Conservation (phyloP, 2,888 invertebrate genomes). For the Agrochola circellaris region DNA sequence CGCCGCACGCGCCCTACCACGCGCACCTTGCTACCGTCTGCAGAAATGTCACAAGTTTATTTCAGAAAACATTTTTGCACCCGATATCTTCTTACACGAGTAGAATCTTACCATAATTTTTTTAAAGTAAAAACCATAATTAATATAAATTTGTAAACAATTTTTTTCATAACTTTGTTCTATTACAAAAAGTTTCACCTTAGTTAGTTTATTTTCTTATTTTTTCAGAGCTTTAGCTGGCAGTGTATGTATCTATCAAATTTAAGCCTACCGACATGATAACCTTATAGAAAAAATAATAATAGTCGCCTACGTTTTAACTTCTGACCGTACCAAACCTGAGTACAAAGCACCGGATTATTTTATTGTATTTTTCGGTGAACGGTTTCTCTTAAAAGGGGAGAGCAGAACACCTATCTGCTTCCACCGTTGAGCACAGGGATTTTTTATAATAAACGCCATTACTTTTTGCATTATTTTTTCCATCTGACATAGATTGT, state of each 20-base stretch:
- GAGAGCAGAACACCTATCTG: conserved; percentile 68
- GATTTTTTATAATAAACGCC: conserved; percentile 46
- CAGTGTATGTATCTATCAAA: not conserved
- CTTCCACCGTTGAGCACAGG: conserved; percentile 37
- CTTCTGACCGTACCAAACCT: conserved; percentile 43
- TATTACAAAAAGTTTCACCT: too few species aligned
- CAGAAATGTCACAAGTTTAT: conserved; percentile 67
- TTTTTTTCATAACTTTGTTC: too few species aligned
- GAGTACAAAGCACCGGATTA: conserved; percentile 85
- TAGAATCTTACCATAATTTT: too few species aligned
- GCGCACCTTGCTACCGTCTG: conserved; percentile 85
- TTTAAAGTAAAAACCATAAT: too few species aligned
- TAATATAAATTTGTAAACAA: too few species aligned
- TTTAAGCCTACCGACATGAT: not conserved
- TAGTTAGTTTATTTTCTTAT: not conserved
- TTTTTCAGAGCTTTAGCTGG: not conserved
- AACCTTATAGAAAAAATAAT: not conserved
- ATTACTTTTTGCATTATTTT: conserved; percentile 32
- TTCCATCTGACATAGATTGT: conserved; percentile 10
- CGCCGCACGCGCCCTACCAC: conserved; percentile 69
- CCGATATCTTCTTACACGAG: too few species aligned
- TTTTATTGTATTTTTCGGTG: conserved; percentile 88
- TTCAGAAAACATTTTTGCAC: not conserved
- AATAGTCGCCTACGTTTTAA: not conserved
- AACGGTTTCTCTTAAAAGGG: conserved; percentile 76